phyloP scores from a whole-genome alignment of 2,797 vertebrate genomes.

The Peromyscus eremicus region DNA sequence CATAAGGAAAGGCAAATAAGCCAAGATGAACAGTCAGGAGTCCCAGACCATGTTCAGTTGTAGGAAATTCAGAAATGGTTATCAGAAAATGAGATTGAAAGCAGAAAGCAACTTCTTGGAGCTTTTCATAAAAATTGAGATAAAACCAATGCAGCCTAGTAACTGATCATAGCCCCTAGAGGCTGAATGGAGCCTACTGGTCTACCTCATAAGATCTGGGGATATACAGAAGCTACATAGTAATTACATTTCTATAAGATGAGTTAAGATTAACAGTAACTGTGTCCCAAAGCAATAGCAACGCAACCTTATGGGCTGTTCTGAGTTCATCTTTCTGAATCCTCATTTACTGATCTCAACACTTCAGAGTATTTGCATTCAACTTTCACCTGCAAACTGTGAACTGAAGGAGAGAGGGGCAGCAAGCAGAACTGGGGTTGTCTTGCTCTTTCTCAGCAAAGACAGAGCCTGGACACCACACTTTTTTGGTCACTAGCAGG shows the following conservation, averaged over 20 bases:
- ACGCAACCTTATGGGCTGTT: not conserved
- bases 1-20: not conserved
- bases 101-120: conserved; percentile 45
- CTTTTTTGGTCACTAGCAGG: not conserved
- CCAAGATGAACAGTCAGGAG: conserved; percentile 21
- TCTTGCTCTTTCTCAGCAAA: not conserved
- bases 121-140: conserved; percentile 57
- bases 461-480: not conserved
- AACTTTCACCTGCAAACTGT: not conserved
- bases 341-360: conserved; percentile 31
- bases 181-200: not conserved
- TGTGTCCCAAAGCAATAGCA: conserved; percentile 54
- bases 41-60: conserved; percentile 32
- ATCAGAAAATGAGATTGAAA: conserved; percentile 75
- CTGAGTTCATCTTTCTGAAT: conserved; percentile 60
- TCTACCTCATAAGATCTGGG: conserved; percentile 4
- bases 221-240: not conserved
- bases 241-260: conserved; percentile 69
- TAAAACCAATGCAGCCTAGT: conserved; percentile 58
- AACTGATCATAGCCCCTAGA: not conserved
- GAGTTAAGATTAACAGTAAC: conserved; percentile 61
- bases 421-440: not conserved
- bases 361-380: conserved; percentile 12
- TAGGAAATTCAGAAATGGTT: conserved; percentile 32
- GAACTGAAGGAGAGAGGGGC: not conserved